Evolutionary conservation across 2,113 vertebrate species (phyloP), one percentile per base, ranked within the genome.

Genomic region (Condylura cristata): DNA sequence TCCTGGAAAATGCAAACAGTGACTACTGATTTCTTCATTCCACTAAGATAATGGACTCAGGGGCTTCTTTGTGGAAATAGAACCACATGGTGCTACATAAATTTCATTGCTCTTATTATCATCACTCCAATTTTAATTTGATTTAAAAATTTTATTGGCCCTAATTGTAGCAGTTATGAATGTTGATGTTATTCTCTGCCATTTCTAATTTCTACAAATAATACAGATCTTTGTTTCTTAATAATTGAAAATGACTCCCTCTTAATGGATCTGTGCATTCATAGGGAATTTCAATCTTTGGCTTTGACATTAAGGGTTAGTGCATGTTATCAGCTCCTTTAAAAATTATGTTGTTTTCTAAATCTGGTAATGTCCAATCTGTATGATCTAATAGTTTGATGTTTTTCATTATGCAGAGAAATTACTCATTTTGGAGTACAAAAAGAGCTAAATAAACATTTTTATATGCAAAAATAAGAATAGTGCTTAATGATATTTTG

Each of bases 141-240:
- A 96, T 96, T 97, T 91, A 94, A 96, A 92, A 68, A 74, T 51
- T 39, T 6, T 91, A 95, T 87, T 97, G 87, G 91, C 53, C 60
- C 30, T 94, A 97, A 95, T 93, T 95, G 86, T 71, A 96, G 44
- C 71, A 96, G 89, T 86, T 93, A 90, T 96, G 90, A 97, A 95
- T 97, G 95, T 97, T 94, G 89, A 97, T 74, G 44, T 81, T 17
- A 74, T 92, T 98, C 95, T 97, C 84, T 96, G 78, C 79, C 94
- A 86, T 94, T 97, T 95, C 97, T 95, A 97, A 94, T 96, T 97
- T 97, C 93, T 97, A 65, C 96, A 96, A 97, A 95, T 56, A 96
- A 90, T 5, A 0, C 58, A 93, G 90, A 96, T 95, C 86, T 96
- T 90, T 85, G 81, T 79, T 93, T 96, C 30, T 95, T 90, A 97